Evolutionary conservation across 2,113 vertebrate species (phyloP).

Genomic region (Apus apus): DNA sequence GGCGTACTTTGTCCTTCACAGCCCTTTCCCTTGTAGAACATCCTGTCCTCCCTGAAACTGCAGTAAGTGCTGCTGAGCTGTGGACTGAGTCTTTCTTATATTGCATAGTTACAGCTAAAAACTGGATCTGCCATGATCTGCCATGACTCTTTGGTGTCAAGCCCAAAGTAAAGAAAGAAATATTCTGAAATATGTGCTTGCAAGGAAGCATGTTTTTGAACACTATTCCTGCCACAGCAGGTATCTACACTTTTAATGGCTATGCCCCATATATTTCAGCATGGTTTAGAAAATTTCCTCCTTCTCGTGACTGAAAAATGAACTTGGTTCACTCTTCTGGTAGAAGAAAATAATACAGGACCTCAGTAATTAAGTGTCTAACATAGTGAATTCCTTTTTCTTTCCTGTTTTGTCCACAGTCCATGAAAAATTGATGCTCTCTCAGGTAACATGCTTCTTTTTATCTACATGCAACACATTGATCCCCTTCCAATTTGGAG

Average conservation of each 20-base stretch:
- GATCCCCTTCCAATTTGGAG: constrained; percentile 71
- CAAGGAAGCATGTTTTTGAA: not conserved
- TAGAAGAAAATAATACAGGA: constrained; percentile 44
- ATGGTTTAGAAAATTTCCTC: constrained; percentile 30
- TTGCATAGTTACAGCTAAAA: not conserved
- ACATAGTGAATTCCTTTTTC: constrained; percentile 43
- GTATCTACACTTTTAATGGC: not conserved
- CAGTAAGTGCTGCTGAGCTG: not conserved
- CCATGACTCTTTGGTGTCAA: not conserved
- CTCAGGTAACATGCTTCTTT: constrained; percentile 74
- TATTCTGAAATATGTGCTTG: not conserved
- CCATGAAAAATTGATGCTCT: constrained; percentile 75
- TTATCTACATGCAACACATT: constrained; percentile 72
- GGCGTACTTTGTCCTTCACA: fast-evolving
- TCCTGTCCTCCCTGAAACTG: not conserved
- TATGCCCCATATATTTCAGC: not conserved
- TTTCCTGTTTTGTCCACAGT: constrained; percentile 59
- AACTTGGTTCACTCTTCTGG: not conserved
- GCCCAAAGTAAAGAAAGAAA: not conserved
- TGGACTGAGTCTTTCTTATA: not conserved
- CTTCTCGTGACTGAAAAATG: constrained; percentile 15
- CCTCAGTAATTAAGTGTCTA: constrained; percentile 37
- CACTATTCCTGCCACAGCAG: not conserved
- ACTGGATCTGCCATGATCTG: not conserved
- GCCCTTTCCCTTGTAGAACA: not conserved